Conservation (phyloP, 2,113 vertebrate species). For the Falcunculus frontatus region DNA sequence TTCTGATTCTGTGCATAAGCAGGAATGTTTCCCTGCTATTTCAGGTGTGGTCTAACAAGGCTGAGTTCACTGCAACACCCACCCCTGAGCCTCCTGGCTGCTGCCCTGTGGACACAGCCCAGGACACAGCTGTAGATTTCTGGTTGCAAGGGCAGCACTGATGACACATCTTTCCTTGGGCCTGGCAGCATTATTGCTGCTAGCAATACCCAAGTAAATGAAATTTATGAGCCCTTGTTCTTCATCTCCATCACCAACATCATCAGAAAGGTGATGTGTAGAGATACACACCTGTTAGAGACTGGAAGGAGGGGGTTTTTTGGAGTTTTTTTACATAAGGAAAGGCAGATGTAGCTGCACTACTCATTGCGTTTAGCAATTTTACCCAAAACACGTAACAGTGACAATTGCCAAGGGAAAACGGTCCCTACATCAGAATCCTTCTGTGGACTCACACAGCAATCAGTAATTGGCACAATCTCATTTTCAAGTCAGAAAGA, state of each 20-base stretch:
- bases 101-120: background rate
- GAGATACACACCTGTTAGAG: too few relatives aligned
- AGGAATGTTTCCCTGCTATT: background rate
- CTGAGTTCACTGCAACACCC: background rate
- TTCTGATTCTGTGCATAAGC: too few relatives aligned
- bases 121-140: background rate
- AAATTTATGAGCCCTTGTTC: background rate
- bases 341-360: background rate
- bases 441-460: background rate
- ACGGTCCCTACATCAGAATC: rapidly evolving
- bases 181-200: background rate
- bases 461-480: background rate
- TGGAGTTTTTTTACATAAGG: background rate
- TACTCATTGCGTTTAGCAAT: background rate
- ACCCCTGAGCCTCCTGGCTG: background rate
- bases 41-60: background rate
- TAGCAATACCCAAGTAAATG: background rate
- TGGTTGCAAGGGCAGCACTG: background rate
- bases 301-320: background rate
- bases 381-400: background rate
- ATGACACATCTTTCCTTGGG: too few relatives aligned
- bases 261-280: background rate
- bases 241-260: background rate
- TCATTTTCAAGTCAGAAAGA: background rate
- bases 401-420: background rate